Evolutionary conservation across 2,888 invertebrate species (phyloP), one percentile per base, ranked within the genome.

Genomic region (Sycophila texana): DNA sequence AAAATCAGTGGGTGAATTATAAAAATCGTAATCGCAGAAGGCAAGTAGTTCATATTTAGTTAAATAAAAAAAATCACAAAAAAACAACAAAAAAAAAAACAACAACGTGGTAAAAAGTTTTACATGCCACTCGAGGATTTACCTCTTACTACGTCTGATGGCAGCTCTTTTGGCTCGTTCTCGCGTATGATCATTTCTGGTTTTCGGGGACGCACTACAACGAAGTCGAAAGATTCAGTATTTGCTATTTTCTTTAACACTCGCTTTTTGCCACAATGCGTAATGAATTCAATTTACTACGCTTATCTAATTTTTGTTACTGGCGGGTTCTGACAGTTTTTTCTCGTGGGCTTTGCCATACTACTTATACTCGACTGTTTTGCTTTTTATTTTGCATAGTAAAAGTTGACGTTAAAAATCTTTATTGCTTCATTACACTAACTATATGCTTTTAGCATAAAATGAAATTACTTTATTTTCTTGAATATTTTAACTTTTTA

Each of bases 61-160:
- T 60, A 68, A 39, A 51, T 71, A 60, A 16, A 58, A 20, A 60
- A 65, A n/a, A 49, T 63, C 53, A 67, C 2, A 65, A 63, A 74
- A 74, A 61, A 66, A 65, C 3, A 76, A 77, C 12, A 63, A 66
- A 39, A 57, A 71, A n/a, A 65, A 61, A 71, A 53, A 55, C 51
- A 68, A 57, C 66, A 66, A 61, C 49, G 39, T 51, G 65, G 60
- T 12, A 13, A 70, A 63, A 73, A 53, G 61, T 49, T 73, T 67
- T 57, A 22, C 73, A 78, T 77, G 71, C 76, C 68, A 80, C 49
- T 77, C 65, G 77, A 74, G 75, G 75, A 82, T 86, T 91, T 92
- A 97, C 97, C 96, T 94, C 98, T 94, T 85, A 96, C 95, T 88
- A 98, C 98, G 92, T 96, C 97, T 86, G 97, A 96, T 82, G 97